phyloP scores from a whole-genome alignment of 2,797 vertebrate species.

The Austrolebias charrua region DNA sequence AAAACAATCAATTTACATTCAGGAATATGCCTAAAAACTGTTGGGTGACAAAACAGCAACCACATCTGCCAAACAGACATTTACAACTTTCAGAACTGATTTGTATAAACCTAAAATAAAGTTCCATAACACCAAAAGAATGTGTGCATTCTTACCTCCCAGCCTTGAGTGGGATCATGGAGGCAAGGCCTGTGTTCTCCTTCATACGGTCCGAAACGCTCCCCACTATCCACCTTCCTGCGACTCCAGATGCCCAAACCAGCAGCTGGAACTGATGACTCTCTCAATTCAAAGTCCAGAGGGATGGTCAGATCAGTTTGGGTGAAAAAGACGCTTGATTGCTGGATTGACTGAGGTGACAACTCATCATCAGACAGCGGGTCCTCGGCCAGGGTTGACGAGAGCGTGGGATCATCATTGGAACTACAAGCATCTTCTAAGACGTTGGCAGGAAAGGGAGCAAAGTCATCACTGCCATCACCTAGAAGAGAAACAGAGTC shows the following conservation, averaged over 20 bases:
- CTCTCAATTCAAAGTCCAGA: conserved; percentile 90
- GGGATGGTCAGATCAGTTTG: conserved; percentile 85
- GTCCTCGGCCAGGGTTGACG: conserved; percentile 76
- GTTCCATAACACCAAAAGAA: too few relatives aligned
- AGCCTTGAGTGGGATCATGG: conserved; percentile 84
- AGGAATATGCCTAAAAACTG: background rate
- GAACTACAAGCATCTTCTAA: conserved; percentile 81
- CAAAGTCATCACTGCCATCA: conserved; percentile 84
- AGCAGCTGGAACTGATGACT: conserved; percentile 82
- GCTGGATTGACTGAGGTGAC: conserved; percentile 84
- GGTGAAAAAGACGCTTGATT: conserved; percentile 82
- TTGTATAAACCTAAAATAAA: too few relatives aligned
- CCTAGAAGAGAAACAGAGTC: conserved; percentile 75
- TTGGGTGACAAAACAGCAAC: background rate
- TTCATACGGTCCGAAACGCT: conserved; percentile 91
- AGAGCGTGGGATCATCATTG: conserved; percentile 76
- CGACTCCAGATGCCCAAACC: conserved; percentile 92
- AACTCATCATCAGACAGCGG: conserved; percentile 84
- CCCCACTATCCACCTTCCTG: conserved; percentile 87
- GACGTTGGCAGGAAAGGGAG: conserved; percentile 82
- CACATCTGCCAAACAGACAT: background rate
- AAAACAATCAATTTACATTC: background rate
- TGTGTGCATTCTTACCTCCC: conserved; percentile 87
- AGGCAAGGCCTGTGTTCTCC: conserved; percentile 83
- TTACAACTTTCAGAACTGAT: background rate